Conservation (phyloP, 2,113 vertebrate genomes). For the Lipophrys pholis region DNA sequence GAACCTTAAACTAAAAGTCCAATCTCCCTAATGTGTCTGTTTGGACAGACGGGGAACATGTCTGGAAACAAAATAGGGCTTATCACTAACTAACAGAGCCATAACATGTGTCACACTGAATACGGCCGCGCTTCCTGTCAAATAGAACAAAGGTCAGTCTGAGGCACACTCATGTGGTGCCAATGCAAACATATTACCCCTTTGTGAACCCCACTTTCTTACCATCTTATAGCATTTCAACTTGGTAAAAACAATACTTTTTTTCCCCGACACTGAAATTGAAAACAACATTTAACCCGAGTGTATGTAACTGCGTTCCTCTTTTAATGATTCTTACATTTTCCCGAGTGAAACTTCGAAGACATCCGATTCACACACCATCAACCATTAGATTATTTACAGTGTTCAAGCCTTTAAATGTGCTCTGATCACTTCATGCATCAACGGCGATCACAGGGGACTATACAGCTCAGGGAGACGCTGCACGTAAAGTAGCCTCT, state of each 20-base stretch:
- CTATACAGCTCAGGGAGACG: too few relatives aligned
- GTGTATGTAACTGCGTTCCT: background rate
- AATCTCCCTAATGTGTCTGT: background rate
- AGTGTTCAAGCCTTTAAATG: too few relatives aligned
- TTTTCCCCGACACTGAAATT: background rate
- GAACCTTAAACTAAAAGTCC: too few relatives aligned
- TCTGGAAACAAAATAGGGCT: slow-evolving; percentile 36
- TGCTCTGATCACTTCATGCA: too few relatives aligned
- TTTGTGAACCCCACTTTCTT: background rate
- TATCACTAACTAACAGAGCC: slow-evolving; percentile 26
- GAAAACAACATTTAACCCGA: background rate
- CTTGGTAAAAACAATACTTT: background rate
- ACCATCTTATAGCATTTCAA: slow-evolving; percentile 1
- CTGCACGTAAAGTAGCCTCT: too few relatives aligned
- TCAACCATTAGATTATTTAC: too few relatives aligned
- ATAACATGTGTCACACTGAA: slow-evolving; percentile 7
- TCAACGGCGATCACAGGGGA: too few relatives aligned
- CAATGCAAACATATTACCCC: background rate
- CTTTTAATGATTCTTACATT: background rate
- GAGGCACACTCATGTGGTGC: background rate
- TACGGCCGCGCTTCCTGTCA: slow-evolving; percentile 27
- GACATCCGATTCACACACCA: too few relatives aligned
- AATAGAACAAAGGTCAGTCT: slow-evolving; percentile 20
- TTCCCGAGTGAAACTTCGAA: background rate
- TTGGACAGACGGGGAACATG: background rate